Evolutionary conservation across 2,113 vertebrate species (phyloP).

Genomic region (Tenebrosternarchus preto): DNA sequence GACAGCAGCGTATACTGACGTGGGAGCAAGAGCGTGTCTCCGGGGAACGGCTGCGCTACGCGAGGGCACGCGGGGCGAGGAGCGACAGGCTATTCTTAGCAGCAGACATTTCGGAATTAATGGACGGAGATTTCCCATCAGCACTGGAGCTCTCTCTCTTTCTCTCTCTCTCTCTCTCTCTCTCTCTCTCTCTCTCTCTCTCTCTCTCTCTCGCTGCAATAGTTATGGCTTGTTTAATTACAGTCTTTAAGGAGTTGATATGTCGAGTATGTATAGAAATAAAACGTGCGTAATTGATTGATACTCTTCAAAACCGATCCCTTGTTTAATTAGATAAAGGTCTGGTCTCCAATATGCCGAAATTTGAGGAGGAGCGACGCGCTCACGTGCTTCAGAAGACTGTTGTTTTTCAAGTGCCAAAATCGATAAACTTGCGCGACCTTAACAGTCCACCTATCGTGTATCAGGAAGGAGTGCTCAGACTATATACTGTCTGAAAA

Average conservation of each 20-base stretch:
- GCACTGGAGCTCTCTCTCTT: conserved; percentile 34
- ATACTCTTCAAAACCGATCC: neutral
- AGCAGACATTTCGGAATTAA: conserved; percentile 77
- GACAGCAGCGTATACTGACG: too few relatives aligned
- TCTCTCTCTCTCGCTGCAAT: neutral
- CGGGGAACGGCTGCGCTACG: neutral
- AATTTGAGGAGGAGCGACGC: too few relatives aligned
- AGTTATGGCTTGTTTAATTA: neutral
- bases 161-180: neutral
- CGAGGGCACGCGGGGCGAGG: neutral
- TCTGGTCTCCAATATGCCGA: too few relatives aligned
- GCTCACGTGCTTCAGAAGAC: too few relatives aligned
- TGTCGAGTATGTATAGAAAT: too few relatives aligned
- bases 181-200: neutral
- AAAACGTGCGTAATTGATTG: neutral
- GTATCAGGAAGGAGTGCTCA: too few relatives aligned
- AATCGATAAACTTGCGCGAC: too few relatives aligned
- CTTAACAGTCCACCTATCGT: too few relatives aligned
- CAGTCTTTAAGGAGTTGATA: neutral
- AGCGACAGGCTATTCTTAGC: conserved; percentile 71
- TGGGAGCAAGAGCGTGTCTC: conserved; percentile 8
- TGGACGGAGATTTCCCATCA: conserved; percentile 65
- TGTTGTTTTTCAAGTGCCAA: too few relatives aligned
- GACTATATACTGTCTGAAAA: too few relatives aligned
- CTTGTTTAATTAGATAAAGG: too few relatives aligned